Percentiles rank a stretch among this genome's conserved stretches.
These are phyloP conservation scores for Oscheius sp. DNA, from an alignment of 1,140 invertebrate species.

Conservation along the genomic window DNA sequence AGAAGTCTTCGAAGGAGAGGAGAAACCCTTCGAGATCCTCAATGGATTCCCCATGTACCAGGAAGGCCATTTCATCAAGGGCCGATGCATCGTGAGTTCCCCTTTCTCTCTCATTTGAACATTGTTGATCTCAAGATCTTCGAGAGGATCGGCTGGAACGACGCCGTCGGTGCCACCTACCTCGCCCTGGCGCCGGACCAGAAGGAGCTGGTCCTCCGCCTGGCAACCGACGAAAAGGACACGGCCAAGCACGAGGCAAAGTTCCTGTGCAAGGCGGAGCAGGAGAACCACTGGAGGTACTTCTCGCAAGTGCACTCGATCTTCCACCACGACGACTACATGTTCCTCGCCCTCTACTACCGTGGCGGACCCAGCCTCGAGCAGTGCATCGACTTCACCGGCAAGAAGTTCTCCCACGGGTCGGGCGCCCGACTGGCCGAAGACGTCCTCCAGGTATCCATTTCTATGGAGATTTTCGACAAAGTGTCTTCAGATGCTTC, in stretches of 20 bases:
- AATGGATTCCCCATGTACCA: constrained; percentile 20
- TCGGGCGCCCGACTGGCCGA: constrained; percentile 17
- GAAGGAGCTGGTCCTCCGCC: constrained; percentile 30
- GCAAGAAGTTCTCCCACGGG: constrained; percentile 22
- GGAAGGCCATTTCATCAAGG: constrained; percentile 9
- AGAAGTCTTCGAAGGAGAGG: not conserved
- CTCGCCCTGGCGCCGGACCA: constrained; percentile 8
- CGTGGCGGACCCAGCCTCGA: constrained; percentile 32
- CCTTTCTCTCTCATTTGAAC: not conserved
- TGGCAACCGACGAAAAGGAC: constrained; percentile 5
- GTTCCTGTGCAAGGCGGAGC: constrained; percentile 30
- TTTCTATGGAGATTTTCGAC: not conserved
- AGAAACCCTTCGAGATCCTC: not conserved
- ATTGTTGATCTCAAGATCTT: constrained; percentile 17
- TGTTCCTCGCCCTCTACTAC: constrained; percentile 20
- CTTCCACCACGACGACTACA: constrained; percentile 18
- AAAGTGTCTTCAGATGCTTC: constrained; percentile 21
- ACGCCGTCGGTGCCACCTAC: constrained; percentile 23
- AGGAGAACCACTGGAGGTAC: constrained; percentile 1
- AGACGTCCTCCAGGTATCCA: constrained; percentile 25
- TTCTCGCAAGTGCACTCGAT: constrained; percentile 32
- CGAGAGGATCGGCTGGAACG: constrained; percentile 30
- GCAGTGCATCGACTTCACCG: constrained; percentile 21
- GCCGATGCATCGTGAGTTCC: not conserved
- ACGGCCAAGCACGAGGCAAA: constrained; percentile 16